Evolutionary conservation across 1,140 invertebrate species (phyloP), one percentile per base, ranked within the genome.

Genomic region (Drosophila pectinifera): DNA sequence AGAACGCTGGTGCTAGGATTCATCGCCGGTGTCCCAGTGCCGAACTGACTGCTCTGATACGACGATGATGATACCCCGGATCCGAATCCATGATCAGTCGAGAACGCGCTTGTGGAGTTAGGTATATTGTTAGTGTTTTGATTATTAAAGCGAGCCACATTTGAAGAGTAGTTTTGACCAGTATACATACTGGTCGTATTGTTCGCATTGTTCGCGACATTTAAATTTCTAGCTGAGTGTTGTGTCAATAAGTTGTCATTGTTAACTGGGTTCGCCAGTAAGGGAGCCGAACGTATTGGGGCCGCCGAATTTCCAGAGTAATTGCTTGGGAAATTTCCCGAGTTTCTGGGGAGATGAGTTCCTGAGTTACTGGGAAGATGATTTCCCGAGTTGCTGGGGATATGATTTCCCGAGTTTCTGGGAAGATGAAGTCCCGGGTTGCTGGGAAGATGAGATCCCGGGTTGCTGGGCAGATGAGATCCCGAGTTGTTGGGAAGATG

Each of bases 71-170:
- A 57, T n/a, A 13, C 28, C n/a, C 73, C 57, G 22, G 51, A 45
- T 43, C 51, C 72, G 51, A 38, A 51, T 38, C 56, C 68, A 42
- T 18, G 67, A 16, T 73, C 54, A 18, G 39, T 16, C 45, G 55
- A 36, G 38, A 51, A 73, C 14, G 34, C 41, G 68, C 26, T 73
- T 16, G 26, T n/a, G 26, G 36, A 34, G 58, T 73, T 73, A 18
- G 55, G 16, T 34, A 49, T 45, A 39, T 55, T 51, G 46, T 65
- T 64, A 62, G 59, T 58, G 72, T 61, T 86, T 67, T 31, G 51
- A 10, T 82, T 70, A 58, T 86, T 73, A 42, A 43, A 46, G 18
- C 54, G 83, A 82, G 64, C 68, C 64, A 69, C 79, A 82, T 75
- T 85, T 61, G 59, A 70, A 36, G 64, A 54, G 42, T 53, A 70